Base-by-base conservation (phyloP, 1,140 invertebrate species). In the Drosophila ficusphila region DNA sequence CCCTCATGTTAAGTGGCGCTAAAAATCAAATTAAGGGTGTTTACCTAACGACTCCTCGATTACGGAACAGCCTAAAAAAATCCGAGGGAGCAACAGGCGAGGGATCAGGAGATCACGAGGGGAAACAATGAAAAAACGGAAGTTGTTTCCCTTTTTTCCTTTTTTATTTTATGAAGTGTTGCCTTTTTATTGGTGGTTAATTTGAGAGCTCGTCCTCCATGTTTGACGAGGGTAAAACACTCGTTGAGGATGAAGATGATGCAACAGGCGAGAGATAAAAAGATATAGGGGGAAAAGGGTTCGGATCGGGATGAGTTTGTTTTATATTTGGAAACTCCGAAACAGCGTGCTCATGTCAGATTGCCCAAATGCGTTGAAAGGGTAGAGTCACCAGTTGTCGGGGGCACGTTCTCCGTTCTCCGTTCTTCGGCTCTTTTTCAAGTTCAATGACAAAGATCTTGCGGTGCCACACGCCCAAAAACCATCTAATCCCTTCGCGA, bases 161-260 rank as follows among this genome's bases (percentile, higher is more conserved):
- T 44, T 47, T 75, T 46, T 72, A 81, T 83, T 86, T 85, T 79
- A 85, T 85, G 81, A 88, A 86, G 81, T 86, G 81, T 72, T 70
- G 74, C 81, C 76, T 86, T 86, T 86, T 86, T 86, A 86, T 86
- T 86, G 81, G 81, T 86, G 82, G 81, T 86, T 86, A 88, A 86
- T 86, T 86, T 81, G 82, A 81, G 81, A 73, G 58, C 34, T 33
- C 31, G 61, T 47, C 68, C 81, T 79, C 76, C 16, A 53, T 31
- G 44, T 29, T 58, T 86, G 81, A 86, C 54, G 81, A 86, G 82
- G 81, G 81, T 85, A 76, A 31, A 21, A 47, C n/a, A 19, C 52
- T 29, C 62, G 27, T 56, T 51, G 62, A 44, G 14, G 18, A 64
- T 44, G 46, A 57, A 47, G 44, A 67, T 86, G 81, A 86, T 77